These are phyloP conservation scores for Platyrinchus mystaceus DNA, from an alignment of 2,797 vertebrate species.

Conservation along the genomic window DNA sequence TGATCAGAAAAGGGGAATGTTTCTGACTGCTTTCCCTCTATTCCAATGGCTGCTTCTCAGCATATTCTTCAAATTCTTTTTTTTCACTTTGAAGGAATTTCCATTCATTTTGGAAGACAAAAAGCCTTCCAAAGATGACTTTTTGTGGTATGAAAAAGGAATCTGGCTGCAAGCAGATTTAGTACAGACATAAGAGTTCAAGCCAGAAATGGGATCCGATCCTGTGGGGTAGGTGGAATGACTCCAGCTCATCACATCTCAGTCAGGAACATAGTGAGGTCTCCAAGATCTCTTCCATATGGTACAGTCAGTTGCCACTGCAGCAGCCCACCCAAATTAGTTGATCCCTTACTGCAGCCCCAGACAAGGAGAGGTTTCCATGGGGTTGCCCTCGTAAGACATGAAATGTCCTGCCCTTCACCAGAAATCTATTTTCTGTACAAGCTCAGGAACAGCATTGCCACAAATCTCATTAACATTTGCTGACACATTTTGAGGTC, in stretches of 20 bases:
- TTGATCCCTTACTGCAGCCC: background rate
- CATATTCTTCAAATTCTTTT: background rate
- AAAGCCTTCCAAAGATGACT: background rate
- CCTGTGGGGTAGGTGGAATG: background rate
- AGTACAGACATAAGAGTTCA: background rate
- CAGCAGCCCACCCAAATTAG: background rate
- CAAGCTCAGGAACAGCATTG: background rate
- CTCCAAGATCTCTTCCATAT: background rate
- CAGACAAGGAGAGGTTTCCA: background rate
- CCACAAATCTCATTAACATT: constrained; percentile 28
- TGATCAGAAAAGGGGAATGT: background rate
- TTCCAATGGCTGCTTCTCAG: background rate
- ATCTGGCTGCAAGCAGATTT: background rate
- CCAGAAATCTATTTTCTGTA: background rate
- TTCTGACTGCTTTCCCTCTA: background rate
- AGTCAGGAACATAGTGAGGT: background rate
- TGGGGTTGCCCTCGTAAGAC: background rate
- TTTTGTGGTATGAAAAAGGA: background rate
- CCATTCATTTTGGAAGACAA: background rate
- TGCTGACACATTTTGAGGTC: background rate
- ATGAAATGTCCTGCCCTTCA: background rate
- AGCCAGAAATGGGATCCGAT: background rate
- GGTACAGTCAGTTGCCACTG: background rate
- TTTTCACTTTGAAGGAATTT: background rate
- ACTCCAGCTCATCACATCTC: background rate